Evolutionary conservation across 2,888 invertebrate species (phyloP).

Genomic region (Malthinus flaveolus): DNA sequence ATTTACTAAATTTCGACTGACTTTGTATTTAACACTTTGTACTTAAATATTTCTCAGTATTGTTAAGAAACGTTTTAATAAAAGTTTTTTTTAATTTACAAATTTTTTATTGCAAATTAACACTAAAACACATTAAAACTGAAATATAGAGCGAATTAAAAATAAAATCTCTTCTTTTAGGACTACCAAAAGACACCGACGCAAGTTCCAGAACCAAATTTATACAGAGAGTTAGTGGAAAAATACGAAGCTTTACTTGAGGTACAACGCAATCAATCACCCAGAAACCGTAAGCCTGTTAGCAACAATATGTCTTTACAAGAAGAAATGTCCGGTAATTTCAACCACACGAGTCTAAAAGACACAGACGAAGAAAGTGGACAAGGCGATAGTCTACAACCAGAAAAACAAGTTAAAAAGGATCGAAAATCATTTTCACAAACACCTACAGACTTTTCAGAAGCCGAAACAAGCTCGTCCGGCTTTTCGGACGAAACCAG

Average conservation of each 20-base stretch:
- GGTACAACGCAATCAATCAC: slow-evolving; percentile 64
- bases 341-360: slow-evolving; percentile 63
- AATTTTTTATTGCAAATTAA: background rate
- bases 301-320: slow-evolving; percentile 60
- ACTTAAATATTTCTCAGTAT: too few species aligned
- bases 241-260: slow-evolving; percentile 83
- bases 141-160: too few species aligned
- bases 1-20: too few species aligned
- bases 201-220: slow-evolving; percentile 59
- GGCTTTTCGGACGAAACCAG: slow-evolving; percentile 80
- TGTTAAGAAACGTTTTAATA: too few species aligned
- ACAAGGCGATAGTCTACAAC: slow-evolving; percentile 57
- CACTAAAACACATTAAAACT: too few species aligned
- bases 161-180: too few species aligned
- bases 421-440: slow-evolving; percentile 60
- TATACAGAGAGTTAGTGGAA: slow-evolving; percentile 79
- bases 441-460: slow-evolving; percentile 81
- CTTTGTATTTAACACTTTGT: too few species aligned
- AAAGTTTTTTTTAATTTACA: background rate
- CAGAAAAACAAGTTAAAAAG: slow-evolving; percentile 55
- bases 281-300: slow-evolving; percentile 40
- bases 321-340: slow-evolving; percentile 77
- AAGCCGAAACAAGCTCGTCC: slow-evolving; percentile 83
- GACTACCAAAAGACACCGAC: slow-evolving; percentile 36
- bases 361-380: slow-evolving; percentile 69